A percentile compares a stretch with the other conserved stretches of the same genome.
Evolutionary conservation across 2,113 vertebrate species (phyloP).

Genomic region (Columba livia): DNA sequence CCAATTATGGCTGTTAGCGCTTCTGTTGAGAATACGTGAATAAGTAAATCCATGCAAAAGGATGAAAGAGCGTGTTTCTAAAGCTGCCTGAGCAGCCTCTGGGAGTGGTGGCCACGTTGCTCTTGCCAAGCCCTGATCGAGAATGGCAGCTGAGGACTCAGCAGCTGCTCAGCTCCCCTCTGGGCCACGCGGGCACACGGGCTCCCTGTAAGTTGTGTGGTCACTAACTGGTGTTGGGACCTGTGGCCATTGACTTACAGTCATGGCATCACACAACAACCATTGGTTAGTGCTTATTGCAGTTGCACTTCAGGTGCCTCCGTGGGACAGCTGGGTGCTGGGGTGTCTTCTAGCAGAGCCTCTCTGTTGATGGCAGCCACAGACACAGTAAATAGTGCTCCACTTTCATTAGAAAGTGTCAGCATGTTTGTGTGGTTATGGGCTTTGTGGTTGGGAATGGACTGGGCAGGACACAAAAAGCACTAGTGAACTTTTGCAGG

Average conservation of each 20-base stretch:
- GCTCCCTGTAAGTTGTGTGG: not conserved
- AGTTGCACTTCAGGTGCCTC: not conserved
- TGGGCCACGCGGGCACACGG: not conserved
- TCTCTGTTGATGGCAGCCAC: not conserved
- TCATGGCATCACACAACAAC: not conserved
- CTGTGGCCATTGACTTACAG: not conserved
- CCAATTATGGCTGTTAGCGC: conserved; percentile 54
- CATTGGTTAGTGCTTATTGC: not conserved
- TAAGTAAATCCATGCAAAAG: conserved; percentile 31
- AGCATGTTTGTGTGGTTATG: accelerated
- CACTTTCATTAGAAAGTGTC: not conserved
- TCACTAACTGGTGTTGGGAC: not conserved
- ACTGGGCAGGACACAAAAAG: not conserved
- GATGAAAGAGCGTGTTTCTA: conserved; percentile 12
- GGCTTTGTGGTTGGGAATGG: not conserved
- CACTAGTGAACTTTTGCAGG: not conserved
- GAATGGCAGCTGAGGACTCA: not conserved
- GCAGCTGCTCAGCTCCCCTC: not conserved
- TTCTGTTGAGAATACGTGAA: conserved; percentile 54
- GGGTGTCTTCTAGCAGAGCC: not conserved
- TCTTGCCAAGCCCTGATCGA: not conserved
- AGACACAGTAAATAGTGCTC: not conserved
- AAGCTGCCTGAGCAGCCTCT: not conserved
- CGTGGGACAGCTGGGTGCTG: not conserved
- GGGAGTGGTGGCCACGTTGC: not conserved